Evolutionary conservation across 1,140 invertebrate species (phyloP), one percentile per base, ranked within the genome.

Genomic region (Ips nitidus): DNA sequence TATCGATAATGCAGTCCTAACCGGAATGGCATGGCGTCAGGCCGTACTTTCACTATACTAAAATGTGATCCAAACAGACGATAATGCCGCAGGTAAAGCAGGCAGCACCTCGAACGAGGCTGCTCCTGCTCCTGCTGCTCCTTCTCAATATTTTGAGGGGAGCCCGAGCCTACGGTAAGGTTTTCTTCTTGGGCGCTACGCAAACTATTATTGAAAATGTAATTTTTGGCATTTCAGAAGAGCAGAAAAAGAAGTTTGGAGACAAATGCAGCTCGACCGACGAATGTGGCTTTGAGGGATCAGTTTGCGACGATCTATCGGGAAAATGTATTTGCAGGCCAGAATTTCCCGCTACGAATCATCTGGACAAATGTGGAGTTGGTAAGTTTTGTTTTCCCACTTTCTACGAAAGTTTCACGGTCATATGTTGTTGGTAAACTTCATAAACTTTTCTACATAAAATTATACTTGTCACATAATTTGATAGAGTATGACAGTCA

Each of bases 301-400:
- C 90, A 3, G 83, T 89, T 39, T 94, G 92, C 77, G 87, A 91
- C 72, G 81, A 84, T 2, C 81, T 81, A 50, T 87, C 86, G 72
- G 86, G 86, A 72, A 86, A 84, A 71, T 94, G 92, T 76, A 82
- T 85, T 69, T 94, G 92, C 79, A 85, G 84, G 52, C 85, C 88
- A 6, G 89, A 91, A 72, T 84, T 88, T 66, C 85, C 84, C 4
- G 86, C 87, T 22, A 92, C 90, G 75, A 92, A 94, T 83, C 90
- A 93, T 79, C 82, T 92, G 69, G 90, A 94, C 78, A 93, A 93
- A 82, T 94, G 92, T 82, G 91, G 91, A 75, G 86, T 88, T 83
- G 84, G 91, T 93, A 81, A 88, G 87, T 85, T 22, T 22, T 22
- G 22, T 22, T 22, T 22, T 22, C 22, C 22, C 22, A 22, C 37